These are phyloP conservation scores for Drosophila insularis DNA, from an alignment of 1,140 invertebrate genomes.

Conservation along the genomic window DNA sequence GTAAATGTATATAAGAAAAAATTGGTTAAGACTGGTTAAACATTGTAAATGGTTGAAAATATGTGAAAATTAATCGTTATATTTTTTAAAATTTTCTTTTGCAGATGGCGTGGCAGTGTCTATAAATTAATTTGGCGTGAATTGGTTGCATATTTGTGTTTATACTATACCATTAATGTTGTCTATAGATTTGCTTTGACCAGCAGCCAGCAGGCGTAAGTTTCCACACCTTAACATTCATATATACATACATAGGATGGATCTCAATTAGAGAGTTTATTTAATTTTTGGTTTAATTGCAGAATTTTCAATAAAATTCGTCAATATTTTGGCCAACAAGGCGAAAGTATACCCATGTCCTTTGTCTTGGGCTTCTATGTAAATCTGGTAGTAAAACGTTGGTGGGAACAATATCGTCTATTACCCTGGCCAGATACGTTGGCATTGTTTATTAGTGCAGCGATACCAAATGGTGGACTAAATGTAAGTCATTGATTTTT, in stretches of 20 bases:
- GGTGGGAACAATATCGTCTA: slow-evolving; percentile 96
- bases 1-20: slow-evolving; percentile 11
- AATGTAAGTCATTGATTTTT: slow-evolving; percentile 87
- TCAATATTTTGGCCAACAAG: slow-evolving; percentile 90
- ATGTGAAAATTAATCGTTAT: no score
- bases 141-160: slow-evolving; percentile 91
- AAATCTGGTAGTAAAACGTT: slow-evolving; percentile 93
- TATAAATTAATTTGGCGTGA: slow-evolving; percentile 98
- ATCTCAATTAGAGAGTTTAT: not conserved
- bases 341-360: slow-evolving; percentile 94
- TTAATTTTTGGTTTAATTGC: not conserved
- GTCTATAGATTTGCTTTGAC: slow-evolving; percentile 93
- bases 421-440: slow-evolving; percentile 95
- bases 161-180: slow-evolving; percentile 94
- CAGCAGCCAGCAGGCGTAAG: slow-evolving; percentile 91
- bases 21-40: slow-evolving; percentile 29
- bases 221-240: slow-evolving; percentile 30
- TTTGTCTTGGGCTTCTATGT: slow-evolving; percentile 98
- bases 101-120: slow-evolving; percentile 97
- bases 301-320: slow-evolving; percentile 92
- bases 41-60: slow-evolving; percentile 1
- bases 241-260: not conserved
- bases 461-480: slow-evolving; percentile 89
- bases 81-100: not conserved
- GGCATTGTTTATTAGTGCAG: slow-evolving; percentile 94